Conservation (phyloP, 2,888 invertebrate genomes). For the Leptura quadrifasciata region DNA sequence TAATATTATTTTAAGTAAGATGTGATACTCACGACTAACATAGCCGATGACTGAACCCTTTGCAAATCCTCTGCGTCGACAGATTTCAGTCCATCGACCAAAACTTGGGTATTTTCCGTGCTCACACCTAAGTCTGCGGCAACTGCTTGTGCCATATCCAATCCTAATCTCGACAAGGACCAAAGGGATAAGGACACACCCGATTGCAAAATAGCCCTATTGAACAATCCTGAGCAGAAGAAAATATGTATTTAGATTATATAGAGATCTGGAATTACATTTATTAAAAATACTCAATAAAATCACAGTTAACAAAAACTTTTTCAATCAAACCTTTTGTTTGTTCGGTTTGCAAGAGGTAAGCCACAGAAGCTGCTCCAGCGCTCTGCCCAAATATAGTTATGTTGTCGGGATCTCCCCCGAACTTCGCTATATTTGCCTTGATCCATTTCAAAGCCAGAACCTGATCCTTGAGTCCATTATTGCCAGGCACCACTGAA, state of each 20-base stretch:
- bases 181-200: conserved; percentile 59
- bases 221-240: conserved; percentile 56
- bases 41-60: conserved; percentile 28
- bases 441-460: conserved; percentile 61
- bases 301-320: too few species aligned
- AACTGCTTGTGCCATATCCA: conserved; percentile 47
- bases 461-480: conserved; percentile 61
- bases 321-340: conserved; percentile 58
- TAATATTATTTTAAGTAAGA: too few species aligned
- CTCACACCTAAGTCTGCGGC: conserved; percentile 49
- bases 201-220: conserved; percentile 60
- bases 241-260: too few species aligned
- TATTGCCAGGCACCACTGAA: conserved; percentile 57
- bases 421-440: conserved; percentile 57
- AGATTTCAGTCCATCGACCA: conserved; percentile 54
- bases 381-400: conserved; percentile 62
- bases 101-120: conserved; percentile 40
- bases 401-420: conserved; percentile 58
- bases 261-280: too few species aligned
- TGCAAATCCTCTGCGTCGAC: conserved; percentile 48
- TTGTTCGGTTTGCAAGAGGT: conserved; percentile 54
- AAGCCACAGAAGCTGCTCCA: conserved; percentile 58
- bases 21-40: conserved; percentile 11
- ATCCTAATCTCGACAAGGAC: conserved; percentile 52
- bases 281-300: too few species aligned